Evolutionary conservation across 2,113 vertebrate species (phyloP).

Genomic region (Lophotis ruficrista): DNA sequence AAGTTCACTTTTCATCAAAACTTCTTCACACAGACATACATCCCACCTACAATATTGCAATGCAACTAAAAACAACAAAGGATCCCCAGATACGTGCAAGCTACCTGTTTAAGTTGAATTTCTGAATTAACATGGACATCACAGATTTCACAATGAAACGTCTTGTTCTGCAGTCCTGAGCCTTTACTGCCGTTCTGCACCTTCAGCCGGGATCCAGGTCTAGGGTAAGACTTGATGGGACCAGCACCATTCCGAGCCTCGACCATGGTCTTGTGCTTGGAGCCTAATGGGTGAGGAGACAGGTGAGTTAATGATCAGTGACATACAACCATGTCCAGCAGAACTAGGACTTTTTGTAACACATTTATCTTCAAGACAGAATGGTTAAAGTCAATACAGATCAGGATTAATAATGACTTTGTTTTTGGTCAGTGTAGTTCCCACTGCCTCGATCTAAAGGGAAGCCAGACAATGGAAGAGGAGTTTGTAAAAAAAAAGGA

Average conservation of each 20-base stretch:
- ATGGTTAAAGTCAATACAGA: not conserved
- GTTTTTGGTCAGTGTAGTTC: not conserved
- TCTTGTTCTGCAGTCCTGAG: constrained; percentile 95
- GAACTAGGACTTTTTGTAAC: not conserved
- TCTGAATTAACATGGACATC: constrained; percentile 98
- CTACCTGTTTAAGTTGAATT: constrained; percentile 97
- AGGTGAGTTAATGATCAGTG: not conserved
- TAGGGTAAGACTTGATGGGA: constrained; percentile 94
- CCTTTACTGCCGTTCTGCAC: constrained; percentile 84
- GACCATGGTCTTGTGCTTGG: constrained; percentile 98
- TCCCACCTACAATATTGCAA: not conserved
- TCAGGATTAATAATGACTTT: not conserved
- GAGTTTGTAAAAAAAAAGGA: not conserved
- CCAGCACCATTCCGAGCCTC: constrained; percentile 94
- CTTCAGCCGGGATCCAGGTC: constrained; percentile 91
- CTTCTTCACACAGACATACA: not conserved
- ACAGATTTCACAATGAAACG: constrained; percentile 98
- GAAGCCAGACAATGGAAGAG: not conserved
- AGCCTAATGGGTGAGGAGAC: constrained; percentile 75
- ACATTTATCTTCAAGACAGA: not conserved
- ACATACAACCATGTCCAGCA: not conserved
- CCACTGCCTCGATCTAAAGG: not conserved
- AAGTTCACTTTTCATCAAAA: not conserved
- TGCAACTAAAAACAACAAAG: not conserved
- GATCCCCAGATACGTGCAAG: not conserved